Evolutionary conservation across 2,888 invertebrate genomes (phyloP).

Genomic region (Carcina quercana): DNA sequence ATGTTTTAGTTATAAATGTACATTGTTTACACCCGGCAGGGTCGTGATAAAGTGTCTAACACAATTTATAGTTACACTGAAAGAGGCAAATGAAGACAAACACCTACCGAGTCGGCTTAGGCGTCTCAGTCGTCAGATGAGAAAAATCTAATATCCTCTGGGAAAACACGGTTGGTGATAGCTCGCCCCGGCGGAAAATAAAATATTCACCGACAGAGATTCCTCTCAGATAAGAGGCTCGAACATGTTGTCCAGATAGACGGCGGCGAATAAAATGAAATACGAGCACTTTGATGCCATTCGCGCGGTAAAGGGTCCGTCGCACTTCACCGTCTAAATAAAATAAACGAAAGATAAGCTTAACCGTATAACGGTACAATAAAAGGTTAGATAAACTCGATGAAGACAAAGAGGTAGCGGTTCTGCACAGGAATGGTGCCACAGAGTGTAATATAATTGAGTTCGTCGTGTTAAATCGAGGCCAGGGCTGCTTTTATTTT

Average conservation of each 20-base stretch:
- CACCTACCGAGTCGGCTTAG: slow-evolving; percentile 25
- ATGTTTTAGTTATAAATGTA: slow-evolving; percentile 5
- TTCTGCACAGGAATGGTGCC: too few species aligned
- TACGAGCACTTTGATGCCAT: not conserved
- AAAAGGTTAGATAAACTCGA: too few species aligned
- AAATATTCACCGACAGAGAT: slow-evolving; percentile 45
- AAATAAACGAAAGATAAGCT: too few species aligned
- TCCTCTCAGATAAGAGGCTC: slow-evolving; percentile 9
- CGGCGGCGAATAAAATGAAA: not conserved
- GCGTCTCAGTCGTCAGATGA: slow-evolving; percentile 25
- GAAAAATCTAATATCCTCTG: slow-evolving; percentile 50
- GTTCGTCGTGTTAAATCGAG: too few species aligned
- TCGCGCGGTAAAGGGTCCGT: not conserved
- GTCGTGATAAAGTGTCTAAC: slow-evolving; percentile 17
- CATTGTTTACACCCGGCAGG: not conserved
- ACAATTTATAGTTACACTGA: not conserved
- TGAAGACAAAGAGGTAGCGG: too few species aligned
- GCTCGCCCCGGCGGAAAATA: slow-evolving; percentile 37
- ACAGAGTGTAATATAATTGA: too few species aligned
- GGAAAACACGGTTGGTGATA: slow-evolving; percentile 44
- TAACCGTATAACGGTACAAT: too few species aligned
- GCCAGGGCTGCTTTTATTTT: too few species aligned
- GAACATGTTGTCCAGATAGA: slow-evolving; percentile 1
- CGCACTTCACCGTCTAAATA: not conserved
- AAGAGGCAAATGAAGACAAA: slow-evolving; percentile 28